Evolutionary conservation across 2,797 vertebrate genomes (phyloP).

Genomic region (Lithobates sylvaticus): DNA sequence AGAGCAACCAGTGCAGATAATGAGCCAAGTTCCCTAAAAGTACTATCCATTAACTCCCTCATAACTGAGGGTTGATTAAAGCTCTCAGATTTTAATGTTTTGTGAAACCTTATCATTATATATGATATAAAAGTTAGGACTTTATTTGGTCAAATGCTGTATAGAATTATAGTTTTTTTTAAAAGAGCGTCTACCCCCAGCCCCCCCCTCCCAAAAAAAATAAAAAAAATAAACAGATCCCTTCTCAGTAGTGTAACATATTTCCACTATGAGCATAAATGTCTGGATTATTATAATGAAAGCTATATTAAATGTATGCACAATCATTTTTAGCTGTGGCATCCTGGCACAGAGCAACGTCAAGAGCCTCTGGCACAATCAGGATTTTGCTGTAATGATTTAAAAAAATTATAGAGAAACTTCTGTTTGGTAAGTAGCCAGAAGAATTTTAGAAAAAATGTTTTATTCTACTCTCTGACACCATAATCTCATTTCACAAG

Average conservation of each 20-base stretch:
- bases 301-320: not conserved
- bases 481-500: not conserved
- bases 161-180: too few relatives aligned
- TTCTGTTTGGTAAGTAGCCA: not conserved
- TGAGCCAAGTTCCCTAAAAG: not conserved
- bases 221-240: not conserved
- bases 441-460: too few relatives aligned
- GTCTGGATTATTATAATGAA: not conserved
- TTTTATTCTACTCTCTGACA: too few relatives aligned
- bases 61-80: not conserved
- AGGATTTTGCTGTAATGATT: not conserved
- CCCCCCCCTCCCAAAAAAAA: too few relatives aligned
- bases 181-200: too few relatives aligned
- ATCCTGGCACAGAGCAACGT: not conserved
- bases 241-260: not conserved
- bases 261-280: not conserved
- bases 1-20: not conserved
- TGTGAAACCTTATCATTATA: not conserved
- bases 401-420: not conserved
- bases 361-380: too few relatives aligned
- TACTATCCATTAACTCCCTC: not conserved
- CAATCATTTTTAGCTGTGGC: not conserved
- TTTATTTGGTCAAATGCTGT: too few relatives aligned
- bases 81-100: not conserved
- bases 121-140: too few relatives aligned